Evolutionary conservation across 1,140 invertebrate genomes (phyloP), one percentile per base, ranked within the genome.

Genomic region (Aphelenchoides fujianensis): DNA sequence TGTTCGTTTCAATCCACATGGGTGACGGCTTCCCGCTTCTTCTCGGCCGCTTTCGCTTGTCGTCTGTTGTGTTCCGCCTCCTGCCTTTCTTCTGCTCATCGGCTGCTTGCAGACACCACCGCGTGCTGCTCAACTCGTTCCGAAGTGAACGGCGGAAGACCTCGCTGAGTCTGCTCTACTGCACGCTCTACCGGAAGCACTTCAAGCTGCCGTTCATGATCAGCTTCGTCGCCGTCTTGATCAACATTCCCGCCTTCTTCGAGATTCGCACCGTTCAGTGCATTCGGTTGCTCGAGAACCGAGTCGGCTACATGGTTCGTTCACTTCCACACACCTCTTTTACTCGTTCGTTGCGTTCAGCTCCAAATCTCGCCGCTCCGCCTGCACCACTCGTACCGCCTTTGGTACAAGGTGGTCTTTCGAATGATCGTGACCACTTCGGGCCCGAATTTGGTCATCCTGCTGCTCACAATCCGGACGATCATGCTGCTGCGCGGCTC

Each of bases 231-330:
- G 79, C 78, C 19, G 55, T 80, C 16, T 3, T 82, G 7, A 48
- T 80, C 23, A 80, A 80, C 37, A 27, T 82, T 27, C 77, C 78
- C 5, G 78, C 76, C 0, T 80, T 82, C 37, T 80, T 82, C 37
- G 78, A 80, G 68, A 75, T 80, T 32, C 9, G 23, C 0, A 34
- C 68, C 9, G 59, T 23, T 0, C 36, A 35, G 12, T 80, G 78
- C 54, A 75, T 63, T 36, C 62, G 35, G 7, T 28, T 72, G 23
- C 23, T 53, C 16, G 74, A 76, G 36, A 71, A 77, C 41, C 27
- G 68, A 12, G 12, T 77, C 3, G 74, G 34, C 19, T 74, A 74
- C 53, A 53, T 32, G 66, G 73, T 74, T 53, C 7, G 73, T 34
- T 61, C 31, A 2, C 31, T 23, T 41, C 1, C 3, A 63, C 2